Percentiles rank a stretch among this genome's conserved stretches.
phyloP scores from a whole-genome alignment of 2,113 vertebrate species.

The Lasiurus cinereus region DNA sequence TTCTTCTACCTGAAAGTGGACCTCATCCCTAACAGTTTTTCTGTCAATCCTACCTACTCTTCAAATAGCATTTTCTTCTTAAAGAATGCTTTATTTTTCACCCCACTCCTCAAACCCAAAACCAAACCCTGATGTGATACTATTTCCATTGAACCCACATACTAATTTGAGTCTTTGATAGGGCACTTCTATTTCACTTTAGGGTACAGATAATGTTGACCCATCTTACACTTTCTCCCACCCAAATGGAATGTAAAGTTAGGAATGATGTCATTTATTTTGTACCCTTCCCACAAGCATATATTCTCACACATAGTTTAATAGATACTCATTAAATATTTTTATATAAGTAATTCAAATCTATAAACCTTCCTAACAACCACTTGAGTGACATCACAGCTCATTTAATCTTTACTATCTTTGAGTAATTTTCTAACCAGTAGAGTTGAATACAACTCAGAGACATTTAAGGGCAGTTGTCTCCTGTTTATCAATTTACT shows the following conservation, averaged over 20 bases:
- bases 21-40: neutral
- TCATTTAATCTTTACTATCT: neutral
- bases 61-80: neutral
- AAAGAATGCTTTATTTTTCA: neutral
- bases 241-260: neutral
- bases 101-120: neutral
- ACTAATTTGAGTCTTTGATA: neutral
- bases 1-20: neutral
- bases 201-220: neutral
- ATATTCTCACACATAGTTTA: neutral
- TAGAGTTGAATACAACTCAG: neutral
- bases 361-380: neutral
- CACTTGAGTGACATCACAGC: neutral
- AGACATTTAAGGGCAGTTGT: neutral
- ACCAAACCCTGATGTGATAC: neutral
- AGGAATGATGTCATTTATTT: neutral
- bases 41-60: neutral
- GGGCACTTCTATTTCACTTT: neutral
- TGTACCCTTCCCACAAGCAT: neutral
- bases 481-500: neutral
- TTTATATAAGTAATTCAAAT: neutral
- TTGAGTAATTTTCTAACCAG: conserved; percentile 15
- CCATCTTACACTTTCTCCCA: neutral
- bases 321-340: conserved; percentile 3
- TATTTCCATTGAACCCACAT: neutral